Evolutionary conservation across 2,113 vertebrate species (phyloP).

Genomic region (Morone saxatilis): DNA sequence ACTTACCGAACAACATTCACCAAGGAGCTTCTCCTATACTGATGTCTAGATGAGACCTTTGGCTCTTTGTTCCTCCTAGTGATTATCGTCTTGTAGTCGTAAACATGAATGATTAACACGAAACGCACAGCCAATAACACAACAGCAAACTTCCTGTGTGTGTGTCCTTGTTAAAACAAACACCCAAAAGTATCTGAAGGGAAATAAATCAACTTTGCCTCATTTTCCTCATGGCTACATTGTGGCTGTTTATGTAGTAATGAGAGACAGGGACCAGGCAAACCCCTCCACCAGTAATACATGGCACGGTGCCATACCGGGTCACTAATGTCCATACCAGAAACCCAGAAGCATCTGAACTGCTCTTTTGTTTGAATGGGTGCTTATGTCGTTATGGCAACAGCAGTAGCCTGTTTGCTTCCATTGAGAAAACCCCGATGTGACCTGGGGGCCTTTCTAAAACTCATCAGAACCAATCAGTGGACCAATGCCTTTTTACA

Average conservation of each 20-base stretch:
- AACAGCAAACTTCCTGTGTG: not conserved
- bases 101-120: constrained; percentile 86
- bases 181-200: constrained; percentile 22
- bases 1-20: constrained; percentile 67
- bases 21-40: constrained; percentile 43
- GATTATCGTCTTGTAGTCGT: constrained; percentile 63
- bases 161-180: constrained; percentile 1
- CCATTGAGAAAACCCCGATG: constrained; percentile 9
- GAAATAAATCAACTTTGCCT: not conserved
- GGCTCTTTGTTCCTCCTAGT: constrained; percentile 55
- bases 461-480: constrained; percentile 56
- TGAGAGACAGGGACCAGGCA: constrained; percentile 25
- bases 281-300: not conserved
- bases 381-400: constrained; percentile 43
- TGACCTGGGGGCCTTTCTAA: constrained; percentile 19
- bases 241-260: not conserved
- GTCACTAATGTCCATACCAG: constrained; percentile 34
- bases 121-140: constrained; percentile 16
- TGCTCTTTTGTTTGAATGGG: constrained; percentile 37
- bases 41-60: constrained; percentile 80
- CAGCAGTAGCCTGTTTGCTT: constrained; percentile 21
- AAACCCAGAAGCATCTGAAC: constrained; percentile 28
- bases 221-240: not conserved
- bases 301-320: constrained; percentile 38
- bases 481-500: constrained; percentile 23